A percentile compares a stretch with the other conserved stretches of the same genome.
Conservation (phyloP, 2,888 invertebrate species). For the Meta bourneti region DNA sequence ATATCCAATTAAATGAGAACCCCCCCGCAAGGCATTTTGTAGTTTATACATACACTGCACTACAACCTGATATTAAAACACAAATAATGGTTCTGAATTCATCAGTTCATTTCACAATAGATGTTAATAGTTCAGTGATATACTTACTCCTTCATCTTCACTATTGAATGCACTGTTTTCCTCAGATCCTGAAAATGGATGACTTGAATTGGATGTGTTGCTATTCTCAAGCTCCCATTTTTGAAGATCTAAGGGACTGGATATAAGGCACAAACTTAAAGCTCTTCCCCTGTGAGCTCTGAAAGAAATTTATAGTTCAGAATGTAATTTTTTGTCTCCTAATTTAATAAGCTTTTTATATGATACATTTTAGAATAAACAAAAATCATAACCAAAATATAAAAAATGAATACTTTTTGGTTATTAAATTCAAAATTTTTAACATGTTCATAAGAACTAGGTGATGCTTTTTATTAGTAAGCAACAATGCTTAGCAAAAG, state of each 20-base stretch:
- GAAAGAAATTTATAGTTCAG: background rate
- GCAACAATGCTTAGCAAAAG: too few species aligned
- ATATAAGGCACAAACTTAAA: conserved; percentile 69
- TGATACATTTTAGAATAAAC: too few species aligned
- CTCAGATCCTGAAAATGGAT: conserved; percentile 53
- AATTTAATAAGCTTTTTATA: too few species aligned
- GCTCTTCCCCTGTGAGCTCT: conserved; percentile 71
- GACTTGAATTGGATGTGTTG: conserved; percentile 29
- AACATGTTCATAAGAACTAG: background rate
- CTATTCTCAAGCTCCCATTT: conserved; percentile 59
- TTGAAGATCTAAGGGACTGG: conserved; percentile 63
- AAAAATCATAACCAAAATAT: background rate
- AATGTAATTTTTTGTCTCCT: too few species aligned
- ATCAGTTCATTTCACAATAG: too few species aligned
- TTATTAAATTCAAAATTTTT: background rate
- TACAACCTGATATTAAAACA: too few species aligned
- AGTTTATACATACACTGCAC: too few species aligned
- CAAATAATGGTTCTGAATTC: too few species aligned
- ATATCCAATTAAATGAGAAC: too few species aligned
- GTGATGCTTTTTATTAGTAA: too few species aligned
- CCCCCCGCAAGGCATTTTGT: too few species aligned
- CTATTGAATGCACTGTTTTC: conserved; percentile 71
- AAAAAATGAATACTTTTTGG: background rate
- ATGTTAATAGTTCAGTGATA: too few species aligned
- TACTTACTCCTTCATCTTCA: conserved; percentile 73